Conservation (phyloP, 2,797 vertebrate species). For the Phrynocephalus guinanensis region DNA sequence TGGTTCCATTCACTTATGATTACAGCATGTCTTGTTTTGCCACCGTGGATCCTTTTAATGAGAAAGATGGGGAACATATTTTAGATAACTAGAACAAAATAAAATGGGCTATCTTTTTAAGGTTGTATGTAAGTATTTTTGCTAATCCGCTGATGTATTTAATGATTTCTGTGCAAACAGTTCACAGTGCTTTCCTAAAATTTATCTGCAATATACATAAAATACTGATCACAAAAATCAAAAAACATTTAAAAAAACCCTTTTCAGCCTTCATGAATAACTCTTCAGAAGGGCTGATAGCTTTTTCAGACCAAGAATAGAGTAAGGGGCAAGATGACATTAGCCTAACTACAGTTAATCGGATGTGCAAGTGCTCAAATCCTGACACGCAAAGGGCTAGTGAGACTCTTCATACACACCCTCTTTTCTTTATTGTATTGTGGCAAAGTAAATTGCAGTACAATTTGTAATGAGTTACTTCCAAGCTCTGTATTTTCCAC, state of each 20-base stretch:
- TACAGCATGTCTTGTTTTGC: too few species aligned
- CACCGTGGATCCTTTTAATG: too few species aligned
- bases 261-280: background rate
- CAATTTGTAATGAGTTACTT: too few species aligned
- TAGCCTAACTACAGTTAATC: too few species aligned
- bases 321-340: background rate
- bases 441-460: background rate
- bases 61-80: too few species aligned
- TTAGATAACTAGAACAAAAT: too few species aligned
- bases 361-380: too few species aligned
- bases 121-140: background rate
- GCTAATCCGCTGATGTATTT: background rate
- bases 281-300: background rate
- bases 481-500: background rate
- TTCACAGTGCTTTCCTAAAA: background rate
- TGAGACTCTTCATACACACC: too few species aligned
- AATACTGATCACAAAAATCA: background rate
- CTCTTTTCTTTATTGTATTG: too few species aligned
- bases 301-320: background rate
- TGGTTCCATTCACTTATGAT: too few species aligned
- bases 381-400: too few species aligned
- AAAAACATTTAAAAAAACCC: background rate
- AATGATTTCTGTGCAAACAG: background rate
- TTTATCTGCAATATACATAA: background rate
- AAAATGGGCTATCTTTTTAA: too few species aligned